Percentiles rank a stretch among this genome's conserved stretches.
Conservation (phyloP, 2,113 vertebrate genomes). For the Psephotus haematonotus region DNA sequence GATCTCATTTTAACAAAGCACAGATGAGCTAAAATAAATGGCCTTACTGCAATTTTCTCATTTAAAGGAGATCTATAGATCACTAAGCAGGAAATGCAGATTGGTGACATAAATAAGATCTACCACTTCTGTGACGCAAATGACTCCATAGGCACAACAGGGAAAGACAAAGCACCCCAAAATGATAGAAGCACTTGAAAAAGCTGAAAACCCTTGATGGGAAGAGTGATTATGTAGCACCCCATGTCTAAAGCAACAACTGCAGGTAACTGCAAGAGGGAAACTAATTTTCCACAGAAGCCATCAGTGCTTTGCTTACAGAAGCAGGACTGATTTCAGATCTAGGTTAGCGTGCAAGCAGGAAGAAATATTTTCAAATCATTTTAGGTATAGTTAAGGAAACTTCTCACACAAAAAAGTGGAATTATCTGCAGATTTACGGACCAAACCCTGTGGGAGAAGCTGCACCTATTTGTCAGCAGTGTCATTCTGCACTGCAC, state of each 20-base stretch:
- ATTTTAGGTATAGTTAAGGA: neutral
- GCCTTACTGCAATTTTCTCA: neutral
- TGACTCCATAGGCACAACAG: neutral
- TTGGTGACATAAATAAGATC: neutral
- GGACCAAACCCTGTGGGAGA: neutral
- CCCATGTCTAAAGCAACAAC: neutral
- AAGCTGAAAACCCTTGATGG: neutral
- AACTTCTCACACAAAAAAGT: neutral
- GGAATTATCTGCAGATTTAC: neutral
- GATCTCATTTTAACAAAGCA: neutral
- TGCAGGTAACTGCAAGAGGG: neutral
- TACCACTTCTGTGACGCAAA: neutral
- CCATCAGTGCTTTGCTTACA: neutral
- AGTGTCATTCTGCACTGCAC: rapidly evolving
- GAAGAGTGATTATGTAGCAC: neutral
- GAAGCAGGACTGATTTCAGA: neutral
- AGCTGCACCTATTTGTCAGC: neutral
- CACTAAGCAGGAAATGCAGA: neutral
- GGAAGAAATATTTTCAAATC: neutral
- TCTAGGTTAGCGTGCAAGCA: rapidly evolving
- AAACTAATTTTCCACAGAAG: neutral
- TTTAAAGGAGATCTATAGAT: neutral
- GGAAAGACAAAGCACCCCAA: neutral
- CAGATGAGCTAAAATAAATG: neutral
- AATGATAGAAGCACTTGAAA: neutral